Conservation (phyloP, 2,113 vertebrate species). For the Myiagra hebetior region DNA sequence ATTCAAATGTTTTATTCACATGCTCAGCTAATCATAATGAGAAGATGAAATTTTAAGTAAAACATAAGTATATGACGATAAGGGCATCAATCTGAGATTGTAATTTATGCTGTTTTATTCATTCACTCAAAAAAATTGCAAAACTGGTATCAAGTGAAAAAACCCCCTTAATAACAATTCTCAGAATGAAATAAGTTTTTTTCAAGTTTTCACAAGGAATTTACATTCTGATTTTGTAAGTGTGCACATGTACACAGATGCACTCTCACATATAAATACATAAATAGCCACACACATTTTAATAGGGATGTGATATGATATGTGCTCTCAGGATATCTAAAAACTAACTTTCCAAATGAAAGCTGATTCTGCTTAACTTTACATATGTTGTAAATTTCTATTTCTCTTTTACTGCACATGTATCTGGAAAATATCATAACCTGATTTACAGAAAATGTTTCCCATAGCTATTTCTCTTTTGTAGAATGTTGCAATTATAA, state of each 20-base stretch:
- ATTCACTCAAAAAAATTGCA: background rate
- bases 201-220: background rate
- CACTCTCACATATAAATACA: background rate
- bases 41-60: background rate
- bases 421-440: constrained; percentile 37
- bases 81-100: background rate
- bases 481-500: background rate
- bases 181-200: background rate
- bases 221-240: background rate
- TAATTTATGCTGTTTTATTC: background rate
- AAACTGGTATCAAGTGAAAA: background rate
- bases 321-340: background rate
- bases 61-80: background rate
- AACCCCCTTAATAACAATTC: rapidly evolving
- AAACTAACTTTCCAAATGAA: background rate
- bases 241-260: background rate
- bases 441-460: constrained; percentile 20
- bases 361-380: constrained; percentile 16
- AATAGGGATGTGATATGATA: background rate
- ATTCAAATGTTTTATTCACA: background rate
- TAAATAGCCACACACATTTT: background rate
- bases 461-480: background rate
- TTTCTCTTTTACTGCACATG: background rate
- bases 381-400: constrained; percentile 18
- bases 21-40: background rate